Conservation (phyloP, 2,888 invertebrate genomes). For the Sarcophaga subvicina region DNA sequence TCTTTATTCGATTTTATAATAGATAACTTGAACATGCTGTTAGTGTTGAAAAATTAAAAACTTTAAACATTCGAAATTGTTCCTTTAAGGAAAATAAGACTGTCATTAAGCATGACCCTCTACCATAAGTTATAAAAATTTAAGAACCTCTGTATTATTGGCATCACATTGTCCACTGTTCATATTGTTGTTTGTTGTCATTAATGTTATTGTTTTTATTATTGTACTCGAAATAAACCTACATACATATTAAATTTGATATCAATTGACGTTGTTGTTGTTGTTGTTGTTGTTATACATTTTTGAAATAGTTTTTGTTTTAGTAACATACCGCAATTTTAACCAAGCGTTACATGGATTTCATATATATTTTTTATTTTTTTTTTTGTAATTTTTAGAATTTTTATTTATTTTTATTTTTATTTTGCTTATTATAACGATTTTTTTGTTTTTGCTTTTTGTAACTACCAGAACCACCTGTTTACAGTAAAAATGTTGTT, state of each 20-base stretch:
- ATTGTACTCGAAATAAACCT: slow-evolving; percentile 10
- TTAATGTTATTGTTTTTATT: slow-evolving; percentile 13
- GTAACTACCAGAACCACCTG: slow-evolving; percentile 52
- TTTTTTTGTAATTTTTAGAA: slow-evolving; percentile 29
- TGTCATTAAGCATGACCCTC: too few relatives aligned
- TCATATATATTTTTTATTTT: neutral
- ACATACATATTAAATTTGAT: slow-evolving; percentile 43
- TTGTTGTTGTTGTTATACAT: slow-evolving; percentile 46
- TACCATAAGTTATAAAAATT: neutral
- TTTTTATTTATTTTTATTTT: slow-evolving; percentile 39
- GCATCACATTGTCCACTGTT: slow-evolving; percentile 39
- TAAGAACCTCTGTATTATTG: slow-evolving; percentile 17
- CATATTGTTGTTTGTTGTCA: slow-evolving; percentile 23
- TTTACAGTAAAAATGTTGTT: slow-evolving; percentile 66
- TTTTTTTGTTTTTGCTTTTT: neutral
- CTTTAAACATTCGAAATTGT: too few relatives aligned
- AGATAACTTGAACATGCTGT: too few relatives aligned
- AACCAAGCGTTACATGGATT: slow-evolving; percentile 66
- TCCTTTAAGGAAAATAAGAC: too few relatives aligned
- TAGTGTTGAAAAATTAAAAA: too few relatives aligned
- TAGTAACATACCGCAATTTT: slow-evolving; percentile 62
- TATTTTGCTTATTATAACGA: neutral
- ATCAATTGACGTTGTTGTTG: slow-evolving; percentile 47
- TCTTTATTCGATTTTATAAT: too few relatives aligned
- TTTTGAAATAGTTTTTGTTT: slow-evolving; percentile 62